phyloP scores from a whole-genome alignment of 2,797 vertebrate species.

The Atherinosoma microstoma region DNA sequence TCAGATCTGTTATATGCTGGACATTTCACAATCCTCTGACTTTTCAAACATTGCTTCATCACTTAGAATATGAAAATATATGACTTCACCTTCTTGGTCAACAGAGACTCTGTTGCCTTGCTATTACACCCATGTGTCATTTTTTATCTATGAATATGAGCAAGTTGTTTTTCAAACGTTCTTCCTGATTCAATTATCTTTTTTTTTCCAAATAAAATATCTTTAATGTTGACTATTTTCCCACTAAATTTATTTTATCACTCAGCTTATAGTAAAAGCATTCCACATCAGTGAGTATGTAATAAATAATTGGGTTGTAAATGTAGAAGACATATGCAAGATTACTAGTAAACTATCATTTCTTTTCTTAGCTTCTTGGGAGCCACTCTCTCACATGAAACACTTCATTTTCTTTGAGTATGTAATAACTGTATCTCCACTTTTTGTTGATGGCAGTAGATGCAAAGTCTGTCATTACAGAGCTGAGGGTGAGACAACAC shows the following conservation, averaged over 20 bases:
- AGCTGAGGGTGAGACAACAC: conserved; percentile 12
- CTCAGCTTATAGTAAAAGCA: not conserved
- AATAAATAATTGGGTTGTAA: not conserved
- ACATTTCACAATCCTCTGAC: too few species aligned
- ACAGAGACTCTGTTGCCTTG: not conserved
- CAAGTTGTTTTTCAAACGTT: not conserved
- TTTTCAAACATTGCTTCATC: not conserved
- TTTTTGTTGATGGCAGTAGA: conserved; percentile 1
- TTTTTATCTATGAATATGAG: not conserved
- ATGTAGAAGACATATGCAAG: not conserved
- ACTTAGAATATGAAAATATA: not conserved
- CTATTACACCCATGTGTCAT: not conserved
- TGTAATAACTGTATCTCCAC: conserved; percentile 22
- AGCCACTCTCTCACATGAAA: not conserved
- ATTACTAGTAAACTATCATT: not conserved
- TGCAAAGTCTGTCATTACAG: conserved; percentile 26
- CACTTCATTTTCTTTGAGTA: conserved; percentile 1
- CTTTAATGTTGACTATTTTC: not conserved
- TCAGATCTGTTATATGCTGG: not conserved
- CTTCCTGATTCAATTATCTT: conserved; percentile 5
- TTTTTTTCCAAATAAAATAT: not conserved
- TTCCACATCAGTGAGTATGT: not conserved
- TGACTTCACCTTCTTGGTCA: not conserved
- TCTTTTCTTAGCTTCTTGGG: not conserved
- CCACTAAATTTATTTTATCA: not conserved